These are phyloP conservation scores for Nematostella vectensis DNA, from an alignment of 92 coral and sea anemone genomes.

Conservation along the genomic window DNA sequence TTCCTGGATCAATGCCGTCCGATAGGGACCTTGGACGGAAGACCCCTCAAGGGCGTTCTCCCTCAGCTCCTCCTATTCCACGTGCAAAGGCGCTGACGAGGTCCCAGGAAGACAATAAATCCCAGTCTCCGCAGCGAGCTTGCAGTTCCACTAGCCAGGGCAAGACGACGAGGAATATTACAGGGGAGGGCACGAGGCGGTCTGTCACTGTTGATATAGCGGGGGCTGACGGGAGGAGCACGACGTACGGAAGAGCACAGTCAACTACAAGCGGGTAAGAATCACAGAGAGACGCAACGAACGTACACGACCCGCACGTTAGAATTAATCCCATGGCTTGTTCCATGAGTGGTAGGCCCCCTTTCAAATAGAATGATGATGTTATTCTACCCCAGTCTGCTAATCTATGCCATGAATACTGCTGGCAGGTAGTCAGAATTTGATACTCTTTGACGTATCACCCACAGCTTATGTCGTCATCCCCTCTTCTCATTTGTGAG, in stretches of 20 bases:
- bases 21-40: conserved; percentile 23
- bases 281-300: too few relatives aligned
- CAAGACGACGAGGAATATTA: conserved; percentile 4
- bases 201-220: conserved; percentile 46
- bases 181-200: conserved; percentile 18
- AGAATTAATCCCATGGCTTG: too few relatives aligned
- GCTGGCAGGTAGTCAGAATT: too few relatives aligned
- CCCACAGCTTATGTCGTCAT: too few relatives aligned
- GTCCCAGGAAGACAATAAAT: conserved; percentile 13
- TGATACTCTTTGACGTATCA: too few relatives aligned
- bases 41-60: conserved; percentile 51
- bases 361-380: too few relatives aligned
- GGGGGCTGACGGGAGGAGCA: conserved; percentile 22
- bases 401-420: too few relatives aligned
- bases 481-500: too few relatives aligned
- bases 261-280: conserved; percentile 56
- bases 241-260: conserved; percentile 10
- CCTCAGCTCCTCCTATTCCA: conserved; percentile 92
- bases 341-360: too few relatives aligned
- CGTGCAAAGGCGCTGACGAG: conserved; percentile 30
- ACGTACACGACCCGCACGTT: too few relatives aligned
- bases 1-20: conserved; percentile 82
- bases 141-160: conserved; percentile 46
- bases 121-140: conserved; percentile 37
- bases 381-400: too few relatives aligned